These are phyloP conservation scores for Epicampocera succincta DNA, from an alignment of 2,888 invertebrate genomes.

Conservation along the genomic window DNA sequence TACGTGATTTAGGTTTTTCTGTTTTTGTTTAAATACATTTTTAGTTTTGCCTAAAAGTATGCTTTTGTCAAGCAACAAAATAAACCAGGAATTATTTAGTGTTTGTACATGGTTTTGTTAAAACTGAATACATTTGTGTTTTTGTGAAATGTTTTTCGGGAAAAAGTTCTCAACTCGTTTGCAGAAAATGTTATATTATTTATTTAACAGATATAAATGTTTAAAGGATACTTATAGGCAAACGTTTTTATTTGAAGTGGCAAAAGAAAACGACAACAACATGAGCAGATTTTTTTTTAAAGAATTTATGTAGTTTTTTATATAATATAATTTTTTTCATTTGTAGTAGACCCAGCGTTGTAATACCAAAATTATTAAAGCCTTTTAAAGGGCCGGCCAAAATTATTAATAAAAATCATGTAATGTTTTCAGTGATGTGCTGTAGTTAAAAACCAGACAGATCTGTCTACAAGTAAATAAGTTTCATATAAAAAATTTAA, in stretches of 20 bases:
- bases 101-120: conserved; percentile 9
- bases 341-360: too few species aligned
- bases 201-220: conserved; percentile 4
- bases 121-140: conserved; percentile 11
- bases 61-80: conserved; percentile 46
- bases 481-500: too few species aligned
- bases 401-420: too few species aligned
- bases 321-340: too few species aligned
- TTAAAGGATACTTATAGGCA: conserved; percentile 43
- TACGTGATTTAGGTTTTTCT: conserved; percentile 41
- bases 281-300: not conserved
- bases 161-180: not conserved
- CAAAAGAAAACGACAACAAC: conserved; percentile 7
- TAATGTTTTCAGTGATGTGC: too few species aligned
- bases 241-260: conserved; percentile 12
- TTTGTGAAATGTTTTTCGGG: conserved; percentile 4
- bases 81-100: not conserved
- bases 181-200: conserved; percentile 1
- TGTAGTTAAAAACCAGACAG: too few species aligned
- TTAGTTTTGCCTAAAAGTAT: conserved; percentile 54
- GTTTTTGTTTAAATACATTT: conserved; percentile 6
- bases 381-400: too few species aligned
- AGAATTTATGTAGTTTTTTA: not conserved
- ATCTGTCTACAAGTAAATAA: too few species aligned
- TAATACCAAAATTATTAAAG: too few species aligned